These are phyloP conservation scores for Drosophila aldrichi DNA, from an alignment of 2,888 invertebrate species.

Conservation along the genomic window DNA sequence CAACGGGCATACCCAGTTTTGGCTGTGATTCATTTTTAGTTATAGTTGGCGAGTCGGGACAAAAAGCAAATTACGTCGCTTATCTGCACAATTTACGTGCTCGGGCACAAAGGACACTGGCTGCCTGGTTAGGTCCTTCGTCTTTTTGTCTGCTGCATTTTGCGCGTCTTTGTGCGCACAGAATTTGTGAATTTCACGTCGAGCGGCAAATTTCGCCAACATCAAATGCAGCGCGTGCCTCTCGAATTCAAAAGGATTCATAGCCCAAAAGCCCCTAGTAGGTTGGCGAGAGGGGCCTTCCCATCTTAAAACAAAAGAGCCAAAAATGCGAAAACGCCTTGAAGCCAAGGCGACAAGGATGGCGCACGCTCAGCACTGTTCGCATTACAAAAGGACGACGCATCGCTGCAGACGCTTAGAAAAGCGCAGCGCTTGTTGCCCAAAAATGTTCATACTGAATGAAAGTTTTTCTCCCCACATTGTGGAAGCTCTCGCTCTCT, in stretches of 20 bases:
- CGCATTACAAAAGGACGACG: slow-evolving; percentile 37
- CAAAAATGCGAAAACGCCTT: slow-evolving; percentile 54
- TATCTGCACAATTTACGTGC: slow-evolving; percentile 66
- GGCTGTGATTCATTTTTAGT: slow-evolving; percentile 10
- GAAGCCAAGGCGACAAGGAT: slow-evolving; percentile 37
- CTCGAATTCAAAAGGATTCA: slow-evolving; percentile 68
- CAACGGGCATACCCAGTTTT: background rate
- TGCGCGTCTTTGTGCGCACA: slow-evolving; percentile 60
- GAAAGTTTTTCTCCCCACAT: slow-evolving; percentile 55
- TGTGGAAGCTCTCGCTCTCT: background rate
- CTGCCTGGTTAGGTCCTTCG: slow-evolving; percentile 29
- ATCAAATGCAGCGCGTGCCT: slow-evolving; percentile 72
- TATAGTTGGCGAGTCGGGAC: slow-evolving; percentile 46
- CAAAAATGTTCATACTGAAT: slow-evolving; percentile 59
- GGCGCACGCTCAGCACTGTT: slow-evolving; percentile 21
- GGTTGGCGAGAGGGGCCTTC: too few species aligned
- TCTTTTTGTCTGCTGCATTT: slow-evolving; percentile 54
- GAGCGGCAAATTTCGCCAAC: slow-evolving; percentile 65
- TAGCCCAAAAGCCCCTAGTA: slow-evolving; percentile 53
- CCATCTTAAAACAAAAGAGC: slow-evolving; percentile 59
- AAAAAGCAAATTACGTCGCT: slow-evolving; percentile 63
- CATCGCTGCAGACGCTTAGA: slow-evolving; percentile 43
- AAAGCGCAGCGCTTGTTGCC: slow-evolving; percentile 47
- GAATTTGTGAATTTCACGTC: slow-evolving; percentile 63
- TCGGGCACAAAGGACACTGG: slow-evolving; percentile 48